Conservation (phyloP, 2,888 invertebrate genomes). For the Tachystola acroxantha region DNA sequence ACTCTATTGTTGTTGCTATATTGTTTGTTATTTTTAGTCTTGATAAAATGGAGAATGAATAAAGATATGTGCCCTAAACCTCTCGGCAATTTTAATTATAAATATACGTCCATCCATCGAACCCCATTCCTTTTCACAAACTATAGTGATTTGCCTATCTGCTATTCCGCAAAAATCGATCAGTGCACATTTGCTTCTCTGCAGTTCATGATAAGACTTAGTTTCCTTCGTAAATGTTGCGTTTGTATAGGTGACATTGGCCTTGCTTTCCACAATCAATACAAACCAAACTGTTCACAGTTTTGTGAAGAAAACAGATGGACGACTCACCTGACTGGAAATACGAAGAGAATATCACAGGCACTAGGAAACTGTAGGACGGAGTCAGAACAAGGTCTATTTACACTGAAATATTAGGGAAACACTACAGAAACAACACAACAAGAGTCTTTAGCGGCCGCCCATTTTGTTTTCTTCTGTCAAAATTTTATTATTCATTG, state of each 20-base stretch:
- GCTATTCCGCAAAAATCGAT: too few relatives aligned
- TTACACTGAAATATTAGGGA: conserved; percentile 37
- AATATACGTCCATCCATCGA: too few relatives aligned
- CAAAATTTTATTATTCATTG: conserved; percentile 26
- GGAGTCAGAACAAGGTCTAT: conserved; percentile 24
- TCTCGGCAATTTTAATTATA: too few relatives aligned
- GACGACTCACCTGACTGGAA: conserved; percentile 50
- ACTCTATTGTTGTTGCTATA: too few relatives aligned
- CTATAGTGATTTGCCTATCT: too few relatives aligned
- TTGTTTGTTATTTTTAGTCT: too few relatives aligned
- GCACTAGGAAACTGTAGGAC: conserved; percentile 30
- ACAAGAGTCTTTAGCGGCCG: conserved; percentile 29
- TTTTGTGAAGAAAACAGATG: conserved; percentile 25
- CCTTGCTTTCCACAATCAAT: conserved; percentile 65
- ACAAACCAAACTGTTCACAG: conserved; percentile 36
- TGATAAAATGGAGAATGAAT: too few relatives aligned
- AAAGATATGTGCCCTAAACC: too few relatives aligned
- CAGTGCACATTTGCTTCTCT: too few relatives aligned
- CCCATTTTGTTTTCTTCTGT: conserved; percentile 59
- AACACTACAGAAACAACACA: conserved; percentile 32
- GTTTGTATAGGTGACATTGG: conserved; percentile 57
- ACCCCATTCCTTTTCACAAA: too few relatives aligned
- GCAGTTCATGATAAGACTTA: background rate
- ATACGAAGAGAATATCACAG: conserved; percentile 36
- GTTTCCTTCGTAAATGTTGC: background rate